Conservation (phyloP, 2,113 vertebrate species). For the Campylomormyrus tamandua region DNA sequence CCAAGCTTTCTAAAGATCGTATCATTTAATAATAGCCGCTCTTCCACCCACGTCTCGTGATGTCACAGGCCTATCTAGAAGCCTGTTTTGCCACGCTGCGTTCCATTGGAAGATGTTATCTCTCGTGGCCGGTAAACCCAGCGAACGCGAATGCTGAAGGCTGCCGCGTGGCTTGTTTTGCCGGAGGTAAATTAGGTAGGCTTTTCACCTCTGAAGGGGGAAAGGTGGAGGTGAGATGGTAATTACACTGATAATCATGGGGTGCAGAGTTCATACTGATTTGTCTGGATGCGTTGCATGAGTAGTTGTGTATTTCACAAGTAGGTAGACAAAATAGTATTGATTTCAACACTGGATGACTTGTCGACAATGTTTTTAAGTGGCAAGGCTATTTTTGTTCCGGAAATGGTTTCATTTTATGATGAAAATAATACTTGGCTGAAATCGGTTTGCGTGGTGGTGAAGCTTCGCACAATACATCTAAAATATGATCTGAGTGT, state of each 20-base stretch:
- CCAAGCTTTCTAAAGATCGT: background rate
- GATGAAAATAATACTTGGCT: constrained; percentile 8
- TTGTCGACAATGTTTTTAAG: background rate
- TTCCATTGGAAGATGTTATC: constrained; percentile 31
- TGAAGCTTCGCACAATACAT: background rate
- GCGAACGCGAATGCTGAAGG: constrained; percentile 21
- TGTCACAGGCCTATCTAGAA: background rate
- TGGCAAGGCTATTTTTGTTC: background rate
- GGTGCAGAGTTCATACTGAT: background rate
- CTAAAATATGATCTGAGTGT: background rate
- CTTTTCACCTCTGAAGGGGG: constrained; percentile 9
- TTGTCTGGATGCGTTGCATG: background rate
- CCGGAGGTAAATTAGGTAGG: background rate
- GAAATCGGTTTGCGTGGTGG: background rate
- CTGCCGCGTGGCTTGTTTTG: background rate
- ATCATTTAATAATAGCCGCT: background rate
- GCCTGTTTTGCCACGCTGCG: constrained; percentile 26
- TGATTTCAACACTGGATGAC: background rate
- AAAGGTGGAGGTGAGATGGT: background rate
- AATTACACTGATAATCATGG: background rate
- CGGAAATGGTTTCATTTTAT: background rate
- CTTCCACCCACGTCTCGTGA: background rate
- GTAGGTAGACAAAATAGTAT: background rate
- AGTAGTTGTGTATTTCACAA: background rate
- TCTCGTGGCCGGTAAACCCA: constrained; percentile 28